Conservation (phyloP, 1,140 invertebrate species). For the Phortica variegata region DNA sequence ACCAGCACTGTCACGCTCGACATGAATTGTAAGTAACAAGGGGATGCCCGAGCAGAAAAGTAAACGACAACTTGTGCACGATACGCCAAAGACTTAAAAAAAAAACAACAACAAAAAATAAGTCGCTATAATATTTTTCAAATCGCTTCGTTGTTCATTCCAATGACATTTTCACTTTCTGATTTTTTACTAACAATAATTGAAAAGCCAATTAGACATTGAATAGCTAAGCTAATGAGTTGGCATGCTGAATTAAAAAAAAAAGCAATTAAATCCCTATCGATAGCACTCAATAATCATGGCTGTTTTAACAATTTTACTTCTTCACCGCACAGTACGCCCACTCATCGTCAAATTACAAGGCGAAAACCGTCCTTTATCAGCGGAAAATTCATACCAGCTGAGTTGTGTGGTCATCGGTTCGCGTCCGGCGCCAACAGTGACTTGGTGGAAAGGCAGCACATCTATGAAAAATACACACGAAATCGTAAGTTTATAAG, state of each 20-base stretch:
- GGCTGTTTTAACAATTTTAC: too few species aligned
- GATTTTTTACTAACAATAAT: too few species aligned
- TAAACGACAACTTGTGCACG: too few species aligned
- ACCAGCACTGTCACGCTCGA: constrained; percentile 73
- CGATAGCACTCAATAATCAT: background rate
- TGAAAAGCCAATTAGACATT: too few species aligned
- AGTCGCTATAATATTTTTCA: too few species aligned
- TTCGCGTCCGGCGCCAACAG: constrained; percentile 76
- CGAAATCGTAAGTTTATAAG: constrained; percentile 69
- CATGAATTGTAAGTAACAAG: constrained; percentile 72
- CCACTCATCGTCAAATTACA: constrained; percentile 77
- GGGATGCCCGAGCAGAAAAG: background rate
- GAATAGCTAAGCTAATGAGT: too few species aligned
- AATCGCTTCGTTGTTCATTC: too few species aligned
- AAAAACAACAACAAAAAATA: too few species aligned
- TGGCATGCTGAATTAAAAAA: background rate
- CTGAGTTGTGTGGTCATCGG: constrained; percentile 81
- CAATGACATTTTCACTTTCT: too few species aligned
- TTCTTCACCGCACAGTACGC: too few species aligned
- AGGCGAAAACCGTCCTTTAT: constrained; percentile 75
- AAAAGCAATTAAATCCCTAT: constrained; percentile 34
- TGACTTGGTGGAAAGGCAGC: constrained; percentile 84
- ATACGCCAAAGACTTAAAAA: too few species aligned
- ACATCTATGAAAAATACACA: constrained; percentile 69
- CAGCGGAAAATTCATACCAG: constrained; percentile 77